Percentiles rank a stretch among this genome's conserved stretches.
These are phyloP conservation scores for Pyrochroa serraticornis DNA, from an alignment of 2,888 invertebrate species.

Conservation along the genomic window DNA sequence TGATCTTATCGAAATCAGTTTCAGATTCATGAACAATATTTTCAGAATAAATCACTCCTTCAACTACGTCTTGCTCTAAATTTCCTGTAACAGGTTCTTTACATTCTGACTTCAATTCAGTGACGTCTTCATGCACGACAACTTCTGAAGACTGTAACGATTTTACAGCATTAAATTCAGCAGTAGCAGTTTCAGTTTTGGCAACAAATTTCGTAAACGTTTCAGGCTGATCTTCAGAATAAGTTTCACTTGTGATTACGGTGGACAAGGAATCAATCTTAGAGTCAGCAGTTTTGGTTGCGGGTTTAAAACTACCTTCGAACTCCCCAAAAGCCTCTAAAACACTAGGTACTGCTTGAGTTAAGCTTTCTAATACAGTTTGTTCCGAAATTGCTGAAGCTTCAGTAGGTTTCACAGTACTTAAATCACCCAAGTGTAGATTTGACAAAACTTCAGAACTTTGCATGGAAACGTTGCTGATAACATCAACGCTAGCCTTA, in stretches of 20 bases:
- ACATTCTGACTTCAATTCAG: conserved; percentile 42
- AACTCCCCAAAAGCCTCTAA: conserved; percentile 46
- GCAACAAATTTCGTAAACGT: conserved; percentile 38
- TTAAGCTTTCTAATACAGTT: conserved; percentile 37
- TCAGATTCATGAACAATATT: conserved; percentile 60
- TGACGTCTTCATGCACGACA: conserved; percentile 41
- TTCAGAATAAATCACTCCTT: conserved; percentile 56
- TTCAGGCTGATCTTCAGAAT: conserved; percentile 58
- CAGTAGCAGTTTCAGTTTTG: conserved; percentile 46
- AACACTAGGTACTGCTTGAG: conserved; percentile 33
- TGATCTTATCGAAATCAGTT: conserved; percentile 48
- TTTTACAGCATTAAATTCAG: conserved; percentile 52
- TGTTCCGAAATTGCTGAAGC: conserved; percentile 38
- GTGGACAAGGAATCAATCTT: conserved; percentile 63
- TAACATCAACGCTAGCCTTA: conserved; percentile 50
- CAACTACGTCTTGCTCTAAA: conserved; percentile 55
- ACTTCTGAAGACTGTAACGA: conserved; percentile 52
- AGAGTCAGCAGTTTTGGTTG: conserved; percentile 61
- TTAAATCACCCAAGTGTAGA: conserved; percentile 34
- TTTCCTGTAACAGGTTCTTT: conserved; percentile 45
- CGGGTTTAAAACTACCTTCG: conserved; percentile 56
- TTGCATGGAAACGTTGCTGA: conserved; percentile 58
- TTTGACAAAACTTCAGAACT: conserved; percentile 46
- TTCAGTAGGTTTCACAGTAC: conserved; percentile 27
- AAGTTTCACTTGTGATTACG: conserved; percentile 64